A percentile compares a stretch with the other conserved stretches of the same genome.
phyloP scores from a whole-genome alignment of 2,797 vertebrate species.

The Eremophila alpestris region DNA sequence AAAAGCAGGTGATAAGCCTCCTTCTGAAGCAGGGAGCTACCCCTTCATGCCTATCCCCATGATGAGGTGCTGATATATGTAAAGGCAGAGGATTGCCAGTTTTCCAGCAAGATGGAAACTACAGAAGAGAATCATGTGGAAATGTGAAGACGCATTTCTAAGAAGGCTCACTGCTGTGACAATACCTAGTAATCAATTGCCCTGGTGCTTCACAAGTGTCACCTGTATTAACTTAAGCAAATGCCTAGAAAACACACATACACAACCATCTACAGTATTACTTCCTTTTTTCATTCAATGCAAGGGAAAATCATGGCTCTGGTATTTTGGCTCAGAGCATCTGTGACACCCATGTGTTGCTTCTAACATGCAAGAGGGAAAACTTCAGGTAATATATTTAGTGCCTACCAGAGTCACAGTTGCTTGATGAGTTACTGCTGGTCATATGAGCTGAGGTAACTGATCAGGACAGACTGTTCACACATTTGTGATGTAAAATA shows the following conservation, averaged over 20 bases:
- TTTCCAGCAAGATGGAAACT: not conserved
- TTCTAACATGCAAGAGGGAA: not conserved
- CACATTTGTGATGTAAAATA: conserved; percentile 9
- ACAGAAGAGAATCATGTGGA: not conserved
- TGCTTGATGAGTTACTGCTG: not conserved
- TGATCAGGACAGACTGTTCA: conserved; percentile 6
- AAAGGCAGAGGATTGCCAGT: not conserved
- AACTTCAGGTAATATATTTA: not conserved
- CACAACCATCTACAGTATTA: not conserved
- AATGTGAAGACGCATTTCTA: not conserved
- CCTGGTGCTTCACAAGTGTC: not conserved
- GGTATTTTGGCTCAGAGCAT: not conserved
- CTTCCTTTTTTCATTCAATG: not conserved
- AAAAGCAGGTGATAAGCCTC: not conserved
- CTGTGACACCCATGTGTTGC: not conserved
- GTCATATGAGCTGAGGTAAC: not conserved
- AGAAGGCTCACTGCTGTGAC: not conserved
- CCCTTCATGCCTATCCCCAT: not conserved
- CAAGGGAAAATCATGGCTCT: not conserved
- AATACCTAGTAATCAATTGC: not conserved
- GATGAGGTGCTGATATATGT: not conserved
- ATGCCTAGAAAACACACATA: not conserved
- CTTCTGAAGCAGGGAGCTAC: not conserved
- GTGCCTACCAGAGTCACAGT: not conserved
- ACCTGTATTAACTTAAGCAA: not conserved